A percentile compares a stretch with the other conserved stretches of the same genome.
These are phyloP conservation scores for Capromys pilorides DNA, from an alignment of 2,797 vertebrate species.

Conservation along the genomic window DNA sequence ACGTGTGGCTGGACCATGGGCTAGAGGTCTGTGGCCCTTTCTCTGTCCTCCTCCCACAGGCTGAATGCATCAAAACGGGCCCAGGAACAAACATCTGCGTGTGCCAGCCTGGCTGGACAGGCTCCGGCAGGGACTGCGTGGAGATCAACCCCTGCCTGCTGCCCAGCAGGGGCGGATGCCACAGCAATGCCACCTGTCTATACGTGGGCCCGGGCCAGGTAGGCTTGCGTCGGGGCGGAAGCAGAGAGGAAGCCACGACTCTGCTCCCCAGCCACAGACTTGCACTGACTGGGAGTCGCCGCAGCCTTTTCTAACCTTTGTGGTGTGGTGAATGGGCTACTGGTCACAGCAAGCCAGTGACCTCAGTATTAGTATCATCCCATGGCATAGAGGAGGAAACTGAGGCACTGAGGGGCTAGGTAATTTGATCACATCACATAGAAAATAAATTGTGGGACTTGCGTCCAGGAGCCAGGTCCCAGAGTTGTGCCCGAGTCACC, in stretches of 20 bases:
- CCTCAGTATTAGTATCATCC: not conserved
- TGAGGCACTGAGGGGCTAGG: not conserved
- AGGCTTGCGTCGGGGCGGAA: not conserved
- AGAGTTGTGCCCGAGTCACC: not conserved
- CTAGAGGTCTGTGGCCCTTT: not conserved
- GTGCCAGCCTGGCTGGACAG: conserved; percentile 93
- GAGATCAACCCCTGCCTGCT: conserved; percentile 92
- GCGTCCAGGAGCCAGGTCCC: not conserved
- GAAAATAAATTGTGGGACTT: not conserved
- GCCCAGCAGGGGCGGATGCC: conserved; percentile 87
- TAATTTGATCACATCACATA: not conserved
- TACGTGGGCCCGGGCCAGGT: conserved; percentile 95
- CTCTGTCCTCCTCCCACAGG: conserved; percentile 84
- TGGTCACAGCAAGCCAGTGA: not conserved
- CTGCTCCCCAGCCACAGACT: not conserved
- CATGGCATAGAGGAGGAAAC: not conserved
- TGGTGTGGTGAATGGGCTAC: not conserved
- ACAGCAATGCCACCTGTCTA: conserved; percentile 91
- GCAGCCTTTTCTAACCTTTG: not conserved
- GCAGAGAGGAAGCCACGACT: not conserved
- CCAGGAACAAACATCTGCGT: conserved; percentile 85
- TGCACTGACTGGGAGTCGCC: not conserved
- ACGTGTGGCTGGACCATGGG: rapidly evolving
- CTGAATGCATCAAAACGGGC: conserved; percentile 89
- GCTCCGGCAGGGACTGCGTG: conserved; percentile 90